Evolutionary conservation across 2,797 vertebrate genomes (phyloP).

Genomic region (Botia almorhae): DNA sequence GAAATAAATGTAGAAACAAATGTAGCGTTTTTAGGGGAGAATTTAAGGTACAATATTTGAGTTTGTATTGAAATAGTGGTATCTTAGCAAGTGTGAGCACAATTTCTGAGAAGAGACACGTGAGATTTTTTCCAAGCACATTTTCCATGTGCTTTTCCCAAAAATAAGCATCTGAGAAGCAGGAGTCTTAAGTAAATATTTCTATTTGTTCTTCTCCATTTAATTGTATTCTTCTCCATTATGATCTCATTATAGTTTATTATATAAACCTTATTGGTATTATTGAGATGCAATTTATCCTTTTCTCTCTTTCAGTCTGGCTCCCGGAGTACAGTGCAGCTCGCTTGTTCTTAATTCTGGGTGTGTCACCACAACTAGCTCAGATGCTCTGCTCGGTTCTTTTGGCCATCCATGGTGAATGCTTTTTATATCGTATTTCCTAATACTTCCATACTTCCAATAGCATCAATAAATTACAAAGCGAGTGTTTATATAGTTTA

Average conservation of each 20-base stretch:
- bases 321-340: slow-evolving; percentile 71
- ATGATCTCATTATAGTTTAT: no score
- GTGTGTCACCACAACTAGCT: slow-evolving; percentile 77
- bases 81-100: no score
- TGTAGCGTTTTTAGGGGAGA: no score
- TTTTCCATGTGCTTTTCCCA: not conserved
- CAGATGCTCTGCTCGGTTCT: slow-evolving; percentile 77
- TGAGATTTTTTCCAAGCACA: not conserved
- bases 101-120: not conserved
- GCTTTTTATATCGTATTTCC: not conserved
- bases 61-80: not conserved
- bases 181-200: no score
- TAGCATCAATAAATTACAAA: not conserved
- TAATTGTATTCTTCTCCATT: not conserved
- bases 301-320: slow-evolving; percentile 69
- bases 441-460: slow-evolving; percentile 54
- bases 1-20: no score
- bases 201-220: no score
- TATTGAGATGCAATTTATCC: not conserved
- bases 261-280: not conserved
- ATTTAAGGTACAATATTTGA: not conserved
- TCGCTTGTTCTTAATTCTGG: slow-evolving; percentile 72
- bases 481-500: not conserved
- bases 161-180: no score
- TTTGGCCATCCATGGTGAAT: slow-evolving; percentile 78